A percentile compares a stretch with the other conserved stretches of the same genome.
These are phyloP conservation scores for Drosophila neotestacea DNA, from an alignment of 2,888 invertebrate genomes.

Conservation along the genomic window DNA sequence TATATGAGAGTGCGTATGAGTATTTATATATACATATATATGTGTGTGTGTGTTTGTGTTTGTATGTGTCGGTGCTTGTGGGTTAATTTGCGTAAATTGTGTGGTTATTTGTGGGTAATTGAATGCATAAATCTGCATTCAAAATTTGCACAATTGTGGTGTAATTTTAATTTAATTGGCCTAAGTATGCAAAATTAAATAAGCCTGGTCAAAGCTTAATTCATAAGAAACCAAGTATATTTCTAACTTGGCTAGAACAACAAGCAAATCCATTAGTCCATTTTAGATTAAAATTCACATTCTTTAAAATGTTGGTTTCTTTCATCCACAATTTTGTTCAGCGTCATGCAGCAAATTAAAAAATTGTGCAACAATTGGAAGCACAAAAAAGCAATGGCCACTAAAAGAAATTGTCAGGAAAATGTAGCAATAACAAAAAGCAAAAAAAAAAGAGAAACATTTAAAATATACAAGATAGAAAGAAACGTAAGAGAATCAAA, in stretches of 20 bases:
- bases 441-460: conserved; percentile 36
- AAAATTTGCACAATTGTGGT: conserved; percentile 41
- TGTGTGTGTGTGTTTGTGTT: conserved; percentile 2
- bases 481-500: conserved; percentile 54
- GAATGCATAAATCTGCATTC: conserved; percentile 61
- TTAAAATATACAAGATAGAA: conserved; percentile 33
- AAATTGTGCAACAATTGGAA: conserved; percentile 80
- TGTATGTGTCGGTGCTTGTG: conserved; percentile 19
- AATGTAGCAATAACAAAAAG: conserved; percentile 53
- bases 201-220: conserved; percentile 4
- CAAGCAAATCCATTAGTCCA: conserved; percentile 8
- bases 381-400: conserved; percentile 53
- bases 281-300: conserved; percentile 62
- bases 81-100: conserved; percentile 67
- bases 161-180: conserved; percentile 63
- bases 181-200: conserved; percentile 11
- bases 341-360: conserved; percentile 76
- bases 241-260: conserved; percentile 11
- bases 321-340: conserved; percentile 27
- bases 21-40: neutral
- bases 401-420: conserved; percentile 72
- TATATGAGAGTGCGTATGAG: conserved; percentile 1
- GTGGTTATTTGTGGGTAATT: conserved; percentile 74
- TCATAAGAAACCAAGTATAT: conserved; percentile 15
- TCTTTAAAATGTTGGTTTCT: conserved; percentile 46